Evolutionary conservation across 2,113 vertebrate genomes (phyloP).

Genomic region (Neodon shergylaensis): DNA sequence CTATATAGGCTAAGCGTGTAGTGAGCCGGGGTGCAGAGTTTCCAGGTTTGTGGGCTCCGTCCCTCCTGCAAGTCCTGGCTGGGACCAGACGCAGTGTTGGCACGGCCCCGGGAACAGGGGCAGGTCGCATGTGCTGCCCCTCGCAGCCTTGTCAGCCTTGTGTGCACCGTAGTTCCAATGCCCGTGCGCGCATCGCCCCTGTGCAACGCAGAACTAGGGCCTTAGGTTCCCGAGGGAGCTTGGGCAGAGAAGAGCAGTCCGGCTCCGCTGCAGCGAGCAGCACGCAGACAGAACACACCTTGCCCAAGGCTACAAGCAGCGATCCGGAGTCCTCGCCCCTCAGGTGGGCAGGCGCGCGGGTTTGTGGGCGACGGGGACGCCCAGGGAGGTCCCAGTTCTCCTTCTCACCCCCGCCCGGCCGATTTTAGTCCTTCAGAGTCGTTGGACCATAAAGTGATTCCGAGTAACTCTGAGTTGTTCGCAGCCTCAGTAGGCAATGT

Average conservation of each 20-base stretch:
- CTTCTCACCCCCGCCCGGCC: accelerated
- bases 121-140: accelerated
- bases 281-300: accelerated
- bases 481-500: slow-evolving; percentile 72
- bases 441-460: accelerated
- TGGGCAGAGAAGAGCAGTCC: accelerated
- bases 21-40: background rate
- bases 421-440: accelerated
- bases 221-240: background rate
- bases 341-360: slow-evolving; percentile 27
- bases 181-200: accelerated
- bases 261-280: accelerated
- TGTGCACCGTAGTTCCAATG: background rate
- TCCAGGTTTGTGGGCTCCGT: accelerated
- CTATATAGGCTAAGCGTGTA: background rate
- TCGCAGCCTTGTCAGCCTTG: accelerated
- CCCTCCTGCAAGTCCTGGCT: background rate
- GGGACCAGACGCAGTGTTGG: background rate
- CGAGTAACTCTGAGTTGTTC: slow-evolving; percentile 8
- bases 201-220: accelerated
- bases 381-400: background rate
- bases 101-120: accelerated
- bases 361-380: background rate
- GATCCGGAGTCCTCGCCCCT: accelerated
- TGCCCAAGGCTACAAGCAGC: background rate